phyloP scores from a whole-genome alignment of 2,888 invertebrate species.

The Bhutanitis thaidina region DNA sequence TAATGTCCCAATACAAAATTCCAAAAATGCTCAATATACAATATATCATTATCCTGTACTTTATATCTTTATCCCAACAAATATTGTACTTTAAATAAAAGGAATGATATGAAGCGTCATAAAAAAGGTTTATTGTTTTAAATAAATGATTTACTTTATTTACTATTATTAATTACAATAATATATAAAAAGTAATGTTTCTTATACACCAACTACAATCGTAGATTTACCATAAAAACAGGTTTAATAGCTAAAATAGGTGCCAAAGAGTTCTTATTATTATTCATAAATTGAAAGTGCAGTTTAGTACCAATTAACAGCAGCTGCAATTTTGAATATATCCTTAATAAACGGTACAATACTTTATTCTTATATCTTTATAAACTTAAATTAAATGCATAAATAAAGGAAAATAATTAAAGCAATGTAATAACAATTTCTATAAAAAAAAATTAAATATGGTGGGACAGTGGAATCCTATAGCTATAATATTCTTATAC shows the following conservation, averaged over 20 bases:
- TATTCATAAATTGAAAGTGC: too few relatives aligned
- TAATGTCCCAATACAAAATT: too few relatives aligned
- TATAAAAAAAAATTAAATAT: neutral
- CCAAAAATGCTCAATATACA: too few relatives aligned
- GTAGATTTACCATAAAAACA: neutral
- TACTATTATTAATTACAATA: constrained; percentile 10
- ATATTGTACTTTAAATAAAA: too few relatives aligned
- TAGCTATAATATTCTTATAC: neutral
- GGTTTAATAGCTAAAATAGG: neutral
- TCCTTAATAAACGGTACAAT: neutral
- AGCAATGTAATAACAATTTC: neutral
- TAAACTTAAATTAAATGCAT: constrained; percentile 5
- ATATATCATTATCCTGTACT: too few relatives aligned
- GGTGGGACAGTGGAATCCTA: constrained; percentile 17
- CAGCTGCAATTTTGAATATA: too few relatives aligned
- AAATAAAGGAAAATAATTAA: neutral
- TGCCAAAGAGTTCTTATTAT: neutral
- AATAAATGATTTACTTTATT: too few relatives aligned
- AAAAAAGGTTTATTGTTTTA: too few relatives aligned
- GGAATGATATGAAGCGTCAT: too few relatives aligned
- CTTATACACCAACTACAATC: neutral
- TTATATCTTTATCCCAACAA: too few relatives aligned
- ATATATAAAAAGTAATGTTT: constrained; percentile 3
- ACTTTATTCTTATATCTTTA: too few relatives aligned
- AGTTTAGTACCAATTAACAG: too few relatives aligned